These are phyloP conservation scores for Dastarcus helophoroides DNA, from an alignment of 2,888 invertebrate genomes.

Conservation along the genomic window DNA sequence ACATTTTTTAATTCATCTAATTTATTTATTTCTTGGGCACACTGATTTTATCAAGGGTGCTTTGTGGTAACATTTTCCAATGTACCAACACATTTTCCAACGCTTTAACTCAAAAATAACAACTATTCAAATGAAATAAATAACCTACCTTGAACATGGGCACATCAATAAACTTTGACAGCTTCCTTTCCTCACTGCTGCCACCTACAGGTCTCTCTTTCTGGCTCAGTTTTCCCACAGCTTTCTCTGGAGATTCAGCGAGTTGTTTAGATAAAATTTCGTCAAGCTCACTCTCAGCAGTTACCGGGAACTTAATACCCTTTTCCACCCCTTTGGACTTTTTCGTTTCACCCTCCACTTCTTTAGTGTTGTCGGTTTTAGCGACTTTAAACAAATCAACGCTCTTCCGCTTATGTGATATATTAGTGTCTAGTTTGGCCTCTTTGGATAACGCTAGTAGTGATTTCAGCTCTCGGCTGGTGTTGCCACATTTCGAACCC, in stretches of 20 bases:
- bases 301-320: constrained; percentile 23
- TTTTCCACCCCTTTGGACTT: constrained; percentile 13
- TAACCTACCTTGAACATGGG: constrained; percentile 20
- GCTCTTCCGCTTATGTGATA: constrained; percentile 38
- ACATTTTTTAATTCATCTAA: too few species aligned
- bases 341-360: constrained; percentile 7
- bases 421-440: constrained; percentile 49
- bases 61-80: too few species aligned
- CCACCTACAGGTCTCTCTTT: constrained; percentile 18
- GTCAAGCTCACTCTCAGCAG: constrained; percentile 27
- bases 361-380: constrained; percentile 6
- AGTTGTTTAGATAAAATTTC: constrained; percentile 6
- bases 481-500: constrained; percentile 9
- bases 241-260: constrained; percentile 14
- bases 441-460: constrained; percentile 56
- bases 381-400: constrained; percentile 34
- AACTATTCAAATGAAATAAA: background rate
- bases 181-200: constrained; percentile 16
- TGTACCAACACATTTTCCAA: too few species aligned
- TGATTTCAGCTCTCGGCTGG: constrained; percentile 45
- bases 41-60: too few species aligned
- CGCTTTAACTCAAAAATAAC: too few species aligned
- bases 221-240: constrained; percentile 20
- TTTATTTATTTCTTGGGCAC: too few species aligned
- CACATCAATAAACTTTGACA: constrained; percentile 18